A percentile compares a stretch with the other conserved stretches of the same genome.
Evolutionary conservation across 1,140 invertebrate species (phyloP).

Genomic region (Scaptomyza hsui): DNA sequence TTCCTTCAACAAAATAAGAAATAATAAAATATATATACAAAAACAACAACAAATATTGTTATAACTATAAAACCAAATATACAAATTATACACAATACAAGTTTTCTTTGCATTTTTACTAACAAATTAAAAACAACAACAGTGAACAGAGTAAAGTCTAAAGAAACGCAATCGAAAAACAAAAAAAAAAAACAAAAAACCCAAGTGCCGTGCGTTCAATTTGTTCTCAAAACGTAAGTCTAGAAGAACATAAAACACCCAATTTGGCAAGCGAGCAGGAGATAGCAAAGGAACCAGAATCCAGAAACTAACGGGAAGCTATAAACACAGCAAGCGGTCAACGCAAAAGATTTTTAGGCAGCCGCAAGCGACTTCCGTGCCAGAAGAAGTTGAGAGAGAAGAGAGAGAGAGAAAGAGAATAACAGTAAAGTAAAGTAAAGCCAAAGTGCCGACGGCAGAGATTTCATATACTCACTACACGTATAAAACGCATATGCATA

Average conservation of each 20-base stretch:
- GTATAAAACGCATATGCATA: constrained; percentile 3
- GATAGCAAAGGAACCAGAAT: constrained; percentile 1
- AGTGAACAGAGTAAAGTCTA: constrained; percentile 17
- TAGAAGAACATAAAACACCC: constrained; percentile 10
- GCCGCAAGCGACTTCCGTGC: constrained; percentile 51
- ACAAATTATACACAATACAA: constrained; percentile 67
- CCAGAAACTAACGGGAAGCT: constrained; percentile 40
- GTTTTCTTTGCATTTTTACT: constrained; percentile 69
- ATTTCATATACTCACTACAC: constrained; percentile 6
- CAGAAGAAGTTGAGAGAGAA: constrained; percentile 4
- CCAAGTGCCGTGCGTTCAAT: constrained; percentile 60
- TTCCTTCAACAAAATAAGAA: constrained; percentile 65
- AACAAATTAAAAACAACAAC: not conserved
- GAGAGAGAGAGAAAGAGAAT: constrained; percentile 4
- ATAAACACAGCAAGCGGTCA: constrained; percentile 45
- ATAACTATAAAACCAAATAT: constrained; percentile 64
- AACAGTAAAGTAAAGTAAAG: constrained; percentile 20
- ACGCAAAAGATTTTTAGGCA: constrained; percentile 18
- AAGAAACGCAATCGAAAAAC: constrained; percentile 11
- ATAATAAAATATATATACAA: constrained; percentile 18
- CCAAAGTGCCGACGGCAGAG: constrained; percentile 49
- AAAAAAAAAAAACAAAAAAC: constrained; percentile 26
- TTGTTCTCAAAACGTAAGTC: constrained; percentile 2
- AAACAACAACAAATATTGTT: constrained; percentile 53
- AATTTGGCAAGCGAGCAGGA: constrained; percentile 23